Base-by-base conservation (phyloP, 1,140 invertebrate genomes). In the Bombus ignitus region DNA sequence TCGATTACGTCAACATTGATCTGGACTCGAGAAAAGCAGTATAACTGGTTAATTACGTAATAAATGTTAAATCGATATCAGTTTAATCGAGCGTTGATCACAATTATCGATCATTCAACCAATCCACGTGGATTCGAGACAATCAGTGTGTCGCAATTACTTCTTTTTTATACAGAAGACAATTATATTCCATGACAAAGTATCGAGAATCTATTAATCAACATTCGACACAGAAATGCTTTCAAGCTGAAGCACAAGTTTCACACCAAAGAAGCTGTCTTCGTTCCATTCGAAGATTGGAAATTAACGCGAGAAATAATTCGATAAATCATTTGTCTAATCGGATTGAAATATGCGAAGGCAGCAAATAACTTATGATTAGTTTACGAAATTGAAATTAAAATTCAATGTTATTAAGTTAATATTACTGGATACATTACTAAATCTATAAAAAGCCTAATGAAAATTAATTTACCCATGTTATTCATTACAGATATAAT, bases 311-410 rank as follows among this genome's bases (percentile, higher is more conserved):
- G 13, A 47, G 42, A 68, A 68, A 42, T 65, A 35, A 42, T 47
- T 15, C 22, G 32, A 47, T 47, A 68, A 79, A 79, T 79, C 77
- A 47, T 68, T 68, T 10, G 18, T 15, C 32, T 47, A 79, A 79
- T 47, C 62, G 68, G n/a, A 9, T 12, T n/a, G 32, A 59, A 59
- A 4, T 59, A 35, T 25, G 32, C n/a, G 12, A 9, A 47, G 35
- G n/a, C 4, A 47, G n/a, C 4, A 22, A 35, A 42, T 32, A 35
- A 76, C 18, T 76, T 22, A 53, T 2, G 47, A 53, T 53, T 53
- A 53, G 68, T 39, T 39, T 6, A 12, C 22, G 37, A 1, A 39
- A 70, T 39, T 70, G 9, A 53, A 57, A 59, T 57, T 13, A 3
- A 39, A 18, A 18, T 74, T 72, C 37, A 8, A 42, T 28, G 25